Conservation (phyloP, 1,140 invertebrate species). For the Polyergus mexicanus region DNA sequence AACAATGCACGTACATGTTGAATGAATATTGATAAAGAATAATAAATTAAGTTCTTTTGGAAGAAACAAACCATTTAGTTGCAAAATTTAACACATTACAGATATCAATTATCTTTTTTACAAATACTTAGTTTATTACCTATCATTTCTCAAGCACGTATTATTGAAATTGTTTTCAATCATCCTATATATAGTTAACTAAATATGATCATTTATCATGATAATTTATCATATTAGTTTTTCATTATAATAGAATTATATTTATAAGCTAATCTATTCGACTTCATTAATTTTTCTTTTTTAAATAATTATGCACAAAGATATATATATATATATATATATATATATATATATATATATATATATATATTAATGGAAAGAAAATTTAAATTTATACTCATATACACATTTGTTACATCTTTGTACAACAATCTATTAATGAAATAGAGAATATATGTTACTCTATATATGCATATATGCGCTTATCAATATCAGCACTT, state of each 20-base stretch:
- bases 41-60: not conserved
- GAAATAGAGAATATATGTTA: not conserved
- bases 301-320: not conserved
- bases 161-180: not conserved
- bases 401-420: not conserved
- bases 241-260: not conserved
- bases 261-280: not conserved
- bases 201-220: not conserved
- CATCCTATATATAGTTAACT: not conserved
- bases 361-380: too few species aligned
- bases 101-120: not conserved
- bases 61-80: not conserved
- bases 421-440: not conserved
- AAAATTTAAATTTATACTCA: not conserved
- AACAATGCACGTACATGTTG: too few species aligned
- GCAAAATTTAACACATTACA: not conserved
- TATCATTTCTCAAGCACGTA: not conserved
- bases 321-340: not conserved
- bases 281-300: not conserved
- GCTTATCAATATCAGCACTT: conserved; percentile 1
- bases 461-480: not conserved
- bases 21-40: not conserved
- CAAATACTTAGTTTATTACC: not conserved
- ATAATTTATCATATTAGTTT: not conserved
- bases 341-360: not conserved